Evolutionary conservation across 2,888 invertebrate species (phyloP).

Genomic region (Scaptomyza tumidula): DNA sequence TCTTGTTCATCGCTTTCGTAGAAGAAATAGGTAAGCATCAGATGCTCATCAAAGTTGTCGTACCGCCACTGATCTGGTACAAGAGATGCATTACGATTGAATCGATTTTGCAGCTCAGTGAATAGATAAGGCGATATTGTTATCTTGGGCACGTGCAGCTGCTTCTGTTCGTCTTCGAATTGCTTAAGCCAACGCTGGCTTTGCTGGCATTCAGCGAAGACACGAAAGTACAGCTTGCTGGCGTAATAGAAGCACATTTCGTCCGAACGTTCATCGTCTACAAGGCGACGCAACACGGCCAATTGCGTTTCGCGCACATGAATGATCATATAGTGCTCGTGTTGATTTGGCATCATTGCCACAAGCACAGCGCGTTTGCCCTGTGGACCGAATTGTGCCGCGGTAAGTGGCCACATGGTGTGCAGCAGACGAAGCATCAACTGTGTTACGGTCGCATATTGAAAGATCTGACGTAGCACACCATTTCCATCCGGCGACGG

Average conservation of each 20-base stretch:
- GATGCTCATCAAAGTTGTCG: slow-evolving; percentile 64
- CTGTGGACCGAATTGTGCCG: slow-evolving; percentile 24
- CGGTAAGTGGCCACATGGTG: slow-evolving; percentile 55
- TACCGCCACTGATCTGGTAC: slow-evolving; percentile 74
- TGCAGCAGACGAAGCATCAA: slow-evolving; percentile 65
- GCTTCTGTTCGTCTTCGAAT: slow-evolving; percentile 53
- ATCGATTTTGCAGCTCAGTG: slow-evolving; percentile 56
- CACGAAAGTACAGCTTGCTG: slow-evolving; percentile 62
- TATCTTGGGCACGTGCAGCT: slow-evolving; percentile 71
- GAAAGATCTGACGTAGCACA: slow-evolving; percentile 48
- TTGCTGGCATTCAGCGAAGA: slow-evolving; percentile 17
- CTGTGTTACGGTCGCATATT: slow-evolving; percentile 44
- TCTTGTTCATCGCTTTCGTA: slow-evolving; percentile 64
- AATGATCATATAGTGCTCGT: slow-evolving; percentile 73
- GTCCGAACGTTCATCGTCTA: slow-evolving; percentile 1
- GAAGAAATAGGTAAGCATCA: slow-evolving; percentile 80
- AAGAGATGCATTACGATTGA: slow-evolving; percentile 70
- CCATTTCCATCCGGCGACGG: neutral
- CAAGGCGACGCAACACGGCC: slow-evolving; percentile 66
- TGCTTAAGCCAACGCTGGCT: neutral
- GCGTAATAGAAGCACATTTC: slow-evolving; percentile 44
- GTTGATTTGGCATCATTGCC: slow-evolving; percentile 69
- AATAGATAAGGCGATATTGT: slow-evolving; percentile 80
- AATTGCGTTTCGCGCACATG: slow-evolving; percentile 81
- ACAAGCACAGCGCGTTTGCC: slow-evolving; percentile 63